Evolutionary conservation across 1,140 invertebrate species (phyloP).

Genomic region (Spodoptera litura): DNA sequence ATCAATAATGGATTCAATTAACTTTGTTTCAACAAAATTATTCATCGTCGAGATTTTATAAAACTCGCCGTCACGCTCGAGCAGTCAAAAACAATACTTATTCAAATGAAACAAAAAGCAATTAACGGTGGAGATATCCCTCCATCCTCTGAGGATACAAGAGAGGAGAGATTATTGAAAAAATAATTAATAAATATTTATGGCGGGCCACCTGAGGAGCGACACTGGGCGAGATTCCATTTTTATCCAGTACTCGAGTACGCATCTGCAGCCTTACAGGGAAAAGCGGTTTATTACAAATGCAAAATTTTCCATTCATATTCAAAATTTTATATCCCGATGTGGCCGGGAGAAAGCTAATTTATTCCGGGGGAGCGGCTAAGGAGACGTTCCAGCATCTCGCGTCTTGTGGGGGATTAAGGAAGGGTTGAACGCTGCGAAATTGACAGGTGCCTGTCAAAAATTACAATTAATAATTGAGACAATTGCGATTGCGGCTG

Average conservation of each 20-base stretch:
- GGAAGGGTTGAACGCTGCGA: slow-evolving; percentile 81
- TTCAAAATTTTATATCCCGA: slow-evolving; percentile 95
- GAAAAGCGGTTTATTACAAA: slow-evolving; percentile 90
- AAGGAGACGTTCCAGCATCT: slow-evolving; percentile 78
- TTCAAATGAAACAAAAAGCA: slow-evolving; percentile 86
- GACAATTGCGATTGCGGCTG: slow-evolving; percentile 68
- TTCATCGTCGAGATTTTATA: slow-evolving; percentile 80
- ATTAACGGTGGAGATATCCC: slow-evolving; percentile 84
- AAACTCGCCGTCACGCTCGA: slow-evolving; percentile 77
- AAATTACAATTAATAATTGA: slow-evolving; percentile 86
- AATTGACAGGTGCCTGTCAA: slow-evolving; percentile 86
- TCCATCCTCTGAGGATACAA: slow-evolving; percentile 80
- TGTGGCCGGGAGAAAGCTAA: slow-evolving; percentile 88
- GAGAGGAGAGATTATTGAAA: slow-evolving; percentile 85
- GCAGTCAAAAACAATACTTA: slow-evolving; percentile 86
- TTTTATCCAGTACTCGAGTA: slow-evolving; percentile 80
- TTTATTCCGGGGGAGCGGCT: slow-evolving; percentile 87
- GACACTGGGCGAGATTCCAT: slow-evolving; percentile 71
- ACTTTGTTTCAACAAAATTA: slow-evolving; percentile 76
- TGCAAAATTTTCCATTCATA: slow-evolving; percentile 95
- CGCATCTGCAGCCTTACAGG: slow-evolving; percentile 80
- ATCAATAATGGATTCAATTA: slow-evolving; percentile 72
- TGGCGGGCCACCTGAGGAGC: slow-evolving; percentile 82
- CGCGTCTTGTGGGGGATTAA: slow-evolving; percentile 82
- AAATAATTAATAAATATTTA: slow-evolving; percentile 87